Base-by-base conservation (phyloP, 2,113 vertebrate genomes). In the Eulemur macaco region DNA sequence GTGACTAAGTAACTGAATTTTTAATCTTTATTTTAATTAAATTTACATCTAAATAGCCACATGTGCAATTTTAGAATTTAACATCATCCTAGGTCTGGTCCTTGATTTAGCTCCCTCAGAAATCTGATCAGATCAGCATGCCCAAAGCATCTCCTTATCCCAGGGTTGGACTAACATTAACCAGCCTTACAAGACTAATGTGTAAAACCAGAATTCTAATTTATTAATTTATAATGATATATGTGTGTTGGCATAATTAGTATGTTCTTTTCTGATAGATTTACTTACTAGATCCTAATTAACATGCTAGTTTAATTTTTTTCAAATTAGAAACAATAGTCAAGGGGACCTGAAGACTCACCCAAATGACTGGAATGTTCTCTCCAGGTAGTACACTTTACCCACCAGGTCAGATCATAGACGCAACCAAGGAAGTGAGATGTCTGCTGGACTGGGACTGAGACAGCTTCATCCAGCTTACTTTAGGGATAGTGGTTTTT, bases 11-110 rank as follows among this genome's bases (percentile, higher is more conserved):
- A 84, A 34, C 39, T 89, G 73, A 91, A 89, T 93, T 86, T 82
- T 80, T 23, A 63, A 31, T 76, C 68, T 83, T 81, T 69, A 45
- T 81, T 86, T 89, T 92, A 94, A n/a, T 93, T 91, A n/a, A 84
- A 39, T 76, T 71, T 81, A n/a, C 6, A 50, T 69, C 86, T 69
- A 60, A 90, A 76, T 93, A 90, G 58, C 45, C 37, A 86, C 58
- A 52, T 50, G 20, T 50, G 13, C 39, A 85, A 34, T 73, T 95
- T 78, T 91, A 78, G 45, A 47, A 80, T 58, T 87, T 87, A 31
- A 39, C 8, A 37, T 85, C 27, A 69, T 74, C 64, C 37, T 92
- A 5, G 37, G 6, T 95, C 31, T 85, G 17, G 15, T 66, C 81
- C 42, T 94, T 89, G 54, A 27, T 60, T 86, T 95, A 58, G 74